phyloP scores from a whole-genome alignment of 1,140 invertebrate species.

The Caerostris darwini region DNA sequence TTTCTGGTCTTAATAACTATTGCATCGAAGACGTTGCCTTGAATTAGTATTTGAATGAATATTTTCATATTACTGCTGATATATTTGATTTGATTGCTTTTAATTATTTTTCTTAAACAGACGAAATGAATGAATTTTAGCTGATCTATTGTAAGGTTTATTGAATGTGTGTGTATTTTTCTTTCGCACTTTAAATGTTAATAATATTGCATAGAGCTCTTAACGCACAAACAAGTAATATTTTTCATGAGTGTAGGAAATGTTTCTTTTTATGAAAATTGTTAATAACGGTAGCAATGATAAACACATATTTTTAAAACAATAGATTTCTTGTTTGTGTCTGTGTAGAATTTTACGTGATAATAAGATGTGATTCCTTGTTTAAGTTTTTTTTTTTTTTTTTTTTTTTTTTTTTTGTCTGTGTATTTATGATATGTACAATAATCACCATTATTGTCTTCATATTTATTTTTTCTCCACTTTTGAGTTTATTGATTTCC shows the following conservation, averaged over 20 bases:
- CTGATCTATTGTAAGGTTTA: background rate
- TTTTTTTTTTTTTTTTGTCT: background rate
- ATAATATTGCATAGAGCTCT: background rate
- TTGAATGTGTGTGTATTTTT: background rate
- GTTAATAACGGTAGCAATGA: background rate
- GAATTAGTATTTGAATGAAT: background rate
- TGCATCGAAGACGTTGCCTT: background rate
- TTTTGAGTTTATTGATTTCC: too few species aligned
- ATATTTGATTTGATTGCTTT: background rate
- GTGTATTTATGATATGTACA: background rate
- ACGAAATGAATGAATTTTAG: background rate
- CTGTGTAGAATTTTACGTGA: background rate
- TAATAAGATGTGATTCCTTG: background rate
- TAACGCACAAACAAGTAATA: background rate
- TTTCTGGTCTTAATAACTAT: background rate
- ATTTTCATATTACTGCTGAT: background rate
- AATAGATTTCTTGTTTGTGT: background rate
- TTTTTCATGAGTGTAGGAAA: background rate
- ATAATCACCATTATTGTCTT: background rate
- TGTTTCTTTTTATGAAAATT: background rate
- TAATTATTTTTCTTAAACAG: background rate
- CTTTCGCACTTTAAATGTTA: background rate
- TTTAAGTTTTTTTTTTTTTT: background rate
- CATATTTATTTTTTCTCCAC: too few species aligned
- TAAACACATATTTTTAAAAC: background rate